Evolutionary conservation across 1,140 invertebrate species (phyloP).

Genomic region (Kradibia gibbosae): DNA sequence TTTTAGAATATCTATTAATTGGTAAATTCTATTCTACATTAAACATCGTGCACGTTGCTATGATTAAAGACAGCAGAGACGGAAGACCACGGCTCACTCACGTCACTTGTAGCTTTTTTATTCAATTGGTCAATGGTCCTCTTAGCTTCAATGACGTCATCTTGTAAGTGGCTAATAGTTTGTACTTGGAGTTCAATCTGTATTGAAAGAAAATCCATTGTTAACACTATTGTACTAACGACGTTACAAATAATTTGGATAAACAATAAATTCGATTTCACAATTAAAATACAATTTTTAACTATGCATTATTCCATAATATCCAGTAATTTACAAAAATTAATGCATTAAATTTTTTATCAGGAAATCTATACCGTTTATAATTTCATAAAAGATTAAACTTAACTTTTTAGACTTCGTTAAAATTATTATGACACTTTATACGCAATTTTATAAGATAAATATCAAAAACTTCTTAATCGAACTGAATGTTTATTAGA

Average conservation of each 20-base stretch:
- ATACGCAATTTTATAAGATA: too few species aligned
- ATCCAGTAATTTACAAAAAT: too few species aligned
- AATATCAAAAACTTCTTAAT: too few species aligned
- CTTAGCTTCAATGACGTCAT: slow-evolving; percentile 68
- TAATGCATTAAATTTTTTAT: neutral
- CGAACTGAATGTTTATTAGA: neutral
- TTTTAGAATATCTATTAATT: slow-evolving; percentile 35
- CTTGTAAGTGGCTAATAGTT: slow-evolving; percentile 68
- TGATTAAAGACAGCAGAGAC: slow-evolving; percentile 65
- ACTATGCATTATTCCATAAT: neutral
- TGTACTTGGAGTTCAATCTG: slow-evolving; percentile 68
- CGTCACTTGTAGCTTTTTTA: slow-evolving; percentile 65
- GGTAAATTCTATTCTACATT: slow-evolving; percentile 50
- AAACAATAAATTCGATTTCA: neutral
- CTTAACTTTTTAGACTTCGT: too few species aligned
- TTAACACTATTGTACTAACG: too few species aligned
- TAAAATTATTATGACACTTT: too few species aligned
- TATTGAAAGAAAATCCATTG: neutral
- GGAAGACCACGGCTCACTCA: slow-evolving; percentile 67
- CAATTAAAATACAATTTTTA: neutral
- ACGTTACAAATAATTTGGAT: neutral
- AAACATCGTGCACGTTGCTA: slow-evolving; percentile 71
- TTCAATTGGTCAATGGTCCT: slow-evolving; percentile 66
- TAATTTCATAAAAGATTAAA: too few species aligned
- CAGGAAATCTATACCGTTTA: too few species aligned